A percentile compares a stretch with the other conserved stretches of the same genome.
phyloP scores from a whole-genome alignment of 2,113 vertebrate species.

The Fulica atra region DNA sequence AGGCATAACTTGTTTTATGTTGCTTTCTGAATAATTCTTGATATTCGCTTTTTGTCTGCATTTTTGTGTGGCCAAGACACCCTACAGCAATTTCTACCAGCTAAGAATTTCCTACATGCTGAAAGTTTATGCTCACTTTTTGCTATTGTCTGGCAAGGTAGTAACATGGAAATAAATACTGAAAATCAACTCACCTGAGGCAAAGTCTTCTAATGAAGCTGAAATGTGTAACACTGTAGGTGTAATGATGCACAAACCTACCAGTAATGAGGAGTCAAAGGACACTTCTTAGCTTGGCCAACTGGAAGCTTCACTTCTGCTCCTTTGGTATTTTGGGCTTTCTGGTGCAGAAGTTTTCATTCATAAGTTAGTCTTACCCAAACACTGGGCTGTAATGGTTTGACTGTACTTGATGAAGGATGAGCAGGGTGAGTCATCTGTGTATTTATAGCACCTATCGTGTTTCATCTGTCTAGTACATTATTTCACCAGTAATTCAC shows the following conservation, averaged over 20 bases:
- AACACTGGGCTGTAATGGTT: neutral
- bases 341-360: neutral
- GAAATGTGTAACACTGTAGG: neutral
- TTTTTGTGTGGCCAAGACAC: neutral
- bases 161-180: neutral
- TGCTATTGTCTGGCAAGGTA: neutral
- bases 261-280: neutral
- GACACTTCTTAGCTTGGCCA: neutral
- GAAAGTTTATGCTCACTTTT: neutral
- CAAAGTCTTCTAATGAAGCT: neutral
- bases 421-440: neutral
- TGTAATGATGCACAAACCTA: neutral
- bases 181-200: neutral
- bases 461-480: neutral
- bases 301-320: neutral
- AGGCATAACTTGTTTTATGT: neutral
- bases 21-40: neutral
- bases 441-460: neutral
- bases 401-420: neutral
- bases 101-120: neutral
- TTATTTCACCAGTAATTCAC: neutral
- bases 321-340: neutral
- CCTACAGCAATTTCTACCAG: neutral
- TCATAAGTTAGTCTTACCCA: neutral
- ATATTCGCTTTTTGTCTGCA: neutral